These are phyloP conservation scores for Stenoptilia bipunctidactyla DNA, from an alignment of 2,888 invertebrate genomes.

Conservation along the genomic window DNA sequence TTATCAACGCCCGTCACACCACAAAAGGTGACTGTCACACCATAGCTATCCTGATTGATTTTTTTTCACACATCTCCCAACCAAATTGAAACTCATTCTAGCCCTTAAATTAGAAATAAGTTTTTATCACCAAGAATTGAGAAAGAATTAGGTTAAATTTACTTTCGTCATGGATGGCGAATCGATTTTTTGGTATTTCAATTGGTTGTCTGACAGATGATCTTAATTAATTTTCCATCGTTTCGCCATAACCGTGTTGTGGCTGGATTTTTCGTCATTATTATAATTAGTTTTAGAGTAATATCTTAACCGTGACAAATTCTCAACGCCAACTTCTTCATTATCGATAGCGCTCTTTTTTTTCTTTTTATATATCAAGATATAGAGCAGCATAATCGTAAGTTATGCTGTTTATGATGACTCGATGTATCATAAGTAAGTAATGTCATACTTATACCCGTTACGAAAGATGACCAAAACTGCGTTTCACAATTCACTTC, in stretches of 20 bases:
- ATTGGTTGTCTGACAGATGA: not conserved
- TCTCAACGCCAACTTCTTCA: not conserved
- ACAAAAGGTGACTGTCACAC: slow-evolving; percentile 58
- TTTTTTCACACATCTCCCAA: slow-evolving; percentile 38
- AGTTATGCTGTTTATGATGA: too few species aligned
- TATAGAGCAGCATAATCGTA: too few species aligned
- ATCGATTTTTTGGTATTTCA: slow-evolving; percentile 4
- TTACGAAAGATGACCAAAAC: too few species aligned
- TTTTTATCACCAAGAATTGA: not conserved
- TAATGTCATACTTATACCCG: too few species aligned
- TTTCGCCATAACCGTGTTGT: not conserved
- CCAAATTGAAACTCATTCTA: slow-evolving; percentile 57
- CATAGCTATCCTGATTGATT: slow-evolving; percentile 60
- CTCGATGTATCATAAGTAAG: too few species aligned
- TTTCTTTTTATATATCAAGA: too few species aligned
- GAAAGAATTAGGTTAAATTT: slow-evolving; percentile 25
- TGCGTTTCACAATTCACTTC: too few species aligned
- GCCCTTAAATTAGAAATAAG: slow-evolving; percentile 36
- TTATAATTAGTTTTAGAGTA: too few species aligned
- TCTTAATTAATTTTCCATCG: slow-evolving; percentile 1
- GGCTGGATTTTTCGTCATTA: too few species aligned
- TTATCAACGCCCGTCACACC: slow-evolving; percentile 51
- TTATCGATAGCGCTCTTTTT: not conserved
- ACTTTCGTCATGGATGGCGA: slow-evolving; percentile 17
- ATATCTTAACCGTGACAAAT: too few species aligned